These are phyloP conservation scores for Melanaphis sacchari DNA, from an alignment of 1,140 invertebrate species.

Conservation along the genomic window DNA sequence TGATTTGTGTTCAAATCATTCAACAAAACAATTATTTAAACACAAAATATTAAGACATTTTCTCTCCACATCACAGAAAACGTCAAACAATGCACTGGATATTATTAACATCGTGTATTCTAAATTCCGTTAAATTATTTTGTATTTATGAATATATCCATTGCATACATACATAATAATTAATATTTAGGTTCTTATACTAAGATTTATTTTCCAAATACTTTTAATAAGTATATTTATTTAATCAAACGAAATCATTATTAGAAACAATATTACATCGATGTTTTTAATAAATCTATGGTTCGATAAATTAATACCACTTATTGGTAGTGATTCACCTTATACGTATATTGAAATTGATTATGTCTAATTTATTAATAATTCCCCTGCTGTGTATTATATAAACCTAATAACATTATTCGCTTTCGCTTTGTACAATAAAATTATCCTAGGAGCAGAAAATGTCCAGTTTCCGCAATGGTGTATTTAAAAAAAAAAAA, in stretches of 20 bases:
- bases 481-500: not conserved
- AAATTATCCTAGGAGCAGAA: not conserved
- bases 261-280: not conserved
- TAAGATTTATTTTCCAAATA: not conserved
- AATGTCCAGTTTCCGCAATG: not conserved
- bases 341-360: not conserved
- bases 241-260: not conserved
- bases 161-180: not conserved
- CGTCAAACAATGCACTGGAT: not conserved
- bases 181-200: not conserved
- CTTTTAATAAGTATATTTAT: not conserved
- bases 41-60: not conserved
- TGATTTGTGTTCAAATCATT: not conserved
- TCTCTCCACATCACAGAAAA: not conserved
- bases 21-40: not conserved
- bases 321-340: not conserved
- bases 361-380: not conserved
- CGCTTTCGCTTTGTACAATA: not conserved
- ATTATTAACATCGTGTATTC: not conserved
- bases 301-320: not conserved
- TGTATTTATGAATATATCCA: not conserved
- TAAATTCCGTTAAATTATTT: not conserved
- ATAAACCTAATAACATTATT: not conserved
- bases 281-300: not conserved
- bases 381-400: not conserved